Evolutionary conservation across 2,888 invertebrate species (phyloP), one percentile per base, ranked within the genome.

Genomic region (Spatulosminthurus flaviceps): DNA sequence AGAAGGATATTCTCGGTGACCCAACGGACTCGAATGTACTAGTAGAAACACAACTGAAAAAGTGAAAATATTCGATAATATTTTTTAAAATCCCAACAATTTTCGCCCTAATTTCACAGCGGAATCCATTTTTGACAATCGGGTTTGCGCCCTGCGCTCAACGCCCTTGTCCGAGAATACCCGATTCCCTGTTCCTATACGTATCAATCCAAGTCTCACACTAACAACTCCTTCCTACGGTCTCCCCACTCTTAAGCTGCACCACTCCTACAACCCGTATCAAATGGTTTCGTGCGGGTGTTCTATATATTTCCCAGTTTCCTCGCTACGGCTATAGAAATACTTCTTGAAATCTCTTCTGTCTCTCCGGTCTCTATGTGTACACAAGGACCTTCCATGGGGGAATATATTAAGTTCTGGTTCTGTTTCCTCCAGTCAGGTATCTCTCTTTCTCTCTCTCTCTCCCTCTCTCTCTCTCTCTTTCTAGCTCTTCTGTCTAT

Each of bases 91-190:
- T 79, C 71, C 69, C 71, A 67, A 69, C 61, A 80, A 80, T 81
- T 83, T 82, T 83, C 83, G 83, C 84, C 83, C 84, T 83, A 84
- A 83, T 83, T 83, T 82, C 81, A 81, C 80, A 80, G 73, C 81
- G 84, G 84, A 83, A 82, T 84, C 84, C 84, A 84, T 84, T 84
- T 84, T 84, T 84, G 84, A 84, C 82, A 82, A 82, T 82, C 82
- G 82, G 83, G 80, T 80, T 81, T 80, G 80, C 77, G 80, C 79
- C 81, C 77, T 82, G 82, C 81, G 82, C 82, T 69, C 61, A 69
- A 79, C 76, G 79, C 76, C 79, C 75, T 70, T 79, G 78, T 80
- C 78, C 80, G 80, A 79, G 78, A 80, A 80, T 77, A 80, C 72
- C 81, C 81, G 81, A 81, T 70, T 77, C 77, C 60, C 64, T 26